Evolutionary conservation across 2,888 invertebrate genomes (phyloP).

Genomic region (Eledona agricola): DNA sequence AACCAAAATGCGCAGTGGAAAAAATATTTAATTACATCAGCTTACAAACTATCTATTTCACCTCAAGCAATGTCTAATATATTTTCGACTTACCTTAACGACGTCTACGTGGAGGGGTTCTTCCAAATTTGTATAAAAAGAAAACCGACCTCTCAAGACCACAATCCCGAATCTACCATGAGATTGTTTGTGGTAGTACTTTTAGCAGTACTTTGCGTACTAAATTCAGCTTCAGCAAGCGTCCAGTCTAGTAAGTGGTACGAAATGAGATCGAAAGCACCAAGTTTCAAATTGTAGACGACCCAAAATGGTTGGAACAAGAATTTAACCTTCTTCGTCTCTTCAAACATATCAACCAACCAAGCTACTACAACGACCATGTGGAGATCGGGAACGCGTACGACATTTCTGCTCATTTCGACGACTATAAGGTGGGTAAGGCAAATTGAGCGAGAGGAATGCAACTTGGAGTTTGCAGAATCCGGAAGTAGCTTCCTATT

Average conservation of each 20-base stretch:
- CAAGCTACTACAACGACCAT: slow-evolving; percentile 65
- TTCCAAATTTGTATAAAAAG: slow-evolving; percentile 36
- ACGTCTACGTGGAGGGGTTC: slow-evolving; percentile 22
- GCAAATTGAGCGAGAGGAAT: no score
- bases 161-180: slow-evolving; percentile 33
- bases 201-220: slow-evolving; percentile 46
- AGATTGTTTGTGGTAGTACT: slow-evolving; percentile 41
- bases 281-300: slow-evolving; percentile 63
- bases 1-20: no score
- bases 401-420: slow-evolving; percentile 68
- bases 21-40: no score
- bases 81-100: no score
- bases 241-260: slow-evolving; percentile 59
- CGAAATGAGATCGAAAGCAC: slow-evolving; percentile 52
- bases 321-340: slow-evolving; percentile 65
- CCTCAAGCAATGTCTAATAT: no score
- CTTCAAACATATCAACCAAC: slow-evolving; percentile 71
- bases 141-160: background rate
- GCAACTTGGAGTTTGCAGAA: no score
- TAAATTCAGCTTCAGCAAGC: slow-evolving; percentile 59
- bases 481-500: slow-evolving; percentile 67
- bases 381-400: slow-evolving; percentile 68
- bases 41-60: no score
- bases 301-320: slow-evolving; percentile 42
- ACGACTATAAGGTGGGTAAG: slow-evolving; percentile 63